phyloP scores from a whole-genome alignment of 2,888 invertebrate genomes.

The Lasius platythorax region DNA sequence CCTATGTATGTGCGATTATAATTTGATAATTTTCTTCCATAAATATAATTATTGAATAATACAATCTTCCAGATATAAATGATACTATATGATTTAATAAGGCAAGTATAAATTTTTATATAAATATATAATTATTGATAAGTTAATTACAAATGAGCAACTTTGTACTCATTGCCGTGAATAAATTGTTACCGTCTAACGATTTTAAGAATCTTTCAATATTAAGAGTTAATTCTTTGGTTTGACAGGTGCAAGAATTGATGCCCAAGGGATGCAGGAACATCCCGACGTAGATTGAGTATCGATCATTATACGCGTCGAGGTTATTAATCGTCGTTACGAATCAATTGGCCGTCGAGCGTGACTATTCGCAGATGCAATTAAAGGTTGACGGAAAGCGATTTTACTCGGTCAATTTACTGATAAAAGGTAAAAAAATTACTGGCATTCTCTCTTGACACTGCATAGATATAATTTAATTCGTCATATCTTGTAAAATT shows the following conservation, averaged over 20 bases:
- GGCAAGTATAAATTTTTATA: background rate
- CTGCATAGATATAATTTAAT: background rate
- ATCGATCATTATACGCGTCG: constrained; percentile 70
- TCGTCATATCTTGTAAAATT: background rate
- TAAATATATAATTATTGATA: background rate
- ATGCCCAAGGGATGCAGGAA: constrained; percentile 34
- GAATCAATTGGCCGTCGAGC: constrained; percentile 63
- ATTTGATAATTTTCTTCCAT: background rate
- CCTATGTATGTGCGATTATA: background rate
- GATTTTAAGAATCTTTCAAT: constrained; percentile 32
- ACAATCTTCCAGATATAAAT: background rate
- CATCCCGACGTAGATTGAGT: constrained; percentile 70
- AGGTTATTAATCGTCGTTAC: constrained; percentile 73
- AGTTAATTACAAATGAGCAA: background rate
- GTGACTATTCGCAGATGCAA: constrained; percentile 54
- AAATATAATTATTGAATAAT: background rate
- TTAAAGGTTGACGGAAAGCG: constrained; percentile 41
- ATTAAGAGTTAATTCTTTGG: constrained; percentile 42
- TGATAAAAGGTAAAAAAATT: constrained; percentile 40
- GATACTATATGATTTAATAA: background rate
- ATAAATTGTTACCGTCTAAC: constrained; percentile 32
- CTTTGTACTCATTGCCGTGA: background rate
- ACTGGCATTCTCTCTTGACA: background rate
- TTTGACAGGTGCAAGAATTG: constrained; percentile 47
- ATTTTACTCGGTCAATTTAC: constrained; percentile 34